Base-by-base conservation (phyloP, 1,140 invertebrate genomes). In the Paralvinella palmiformis region DNA sequence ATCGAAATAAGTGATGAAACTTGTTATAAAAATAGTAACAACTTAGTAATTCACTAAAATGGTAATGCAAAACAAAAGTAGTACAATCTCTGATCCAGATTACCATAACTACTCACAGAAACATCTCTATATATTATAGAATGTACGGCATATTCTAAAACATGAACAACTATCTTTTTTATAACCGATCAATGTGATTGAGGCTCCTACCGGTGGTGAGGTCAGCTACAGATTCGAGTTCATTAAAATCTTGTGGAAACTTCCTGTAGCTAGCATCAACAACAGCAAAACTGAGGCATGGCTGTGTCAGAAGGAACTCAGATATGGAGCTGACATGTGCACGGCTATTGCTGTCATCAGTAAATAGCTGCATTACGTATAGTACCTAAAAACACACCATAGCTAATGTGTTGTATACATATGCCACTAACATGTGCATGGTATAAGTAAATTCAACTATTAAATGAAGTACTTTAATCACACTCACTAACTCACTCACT, bases 221-320 rank as follows among this genome's bases (percentile, higher is more conserved):
- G 55, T 77, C 74, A 69, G 55, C 55, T 20, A 33, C 33, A 32
- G 27, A 32, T 13, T 41, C 37, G 29, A 74, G 72, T 56, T 74
- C 72, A 50, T 75, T 69, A 36, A 67, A 59, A 17, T 67, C 50
- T 10, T 20, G 67, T 1, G 70, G 69, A 69, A 73, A 33, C 59
- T 71, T 77, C 66, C 76, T 77, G 35, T 69, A 75, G 7, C 80
- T 85, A n/a, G 91, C 90, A 75, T 91, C 88, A 0, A 90, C 84
- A 66, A 94, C 91, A 31, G 88, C 88, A 75, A 92, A 92, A 71
- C 90, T 91, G 1, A 94, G 77, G 69, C 94, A 89, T 0, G 91
- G 88, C 68, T 88, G 89, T 0, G 89, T 88, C 17, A 94, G 75
- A 41, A 88, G 83, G 75, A 94, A 94, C 78, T 93, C 90, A 0